Conservation (phyloP, 2,113 vertebrate species). For the Chionodraco myersi region DNA sequence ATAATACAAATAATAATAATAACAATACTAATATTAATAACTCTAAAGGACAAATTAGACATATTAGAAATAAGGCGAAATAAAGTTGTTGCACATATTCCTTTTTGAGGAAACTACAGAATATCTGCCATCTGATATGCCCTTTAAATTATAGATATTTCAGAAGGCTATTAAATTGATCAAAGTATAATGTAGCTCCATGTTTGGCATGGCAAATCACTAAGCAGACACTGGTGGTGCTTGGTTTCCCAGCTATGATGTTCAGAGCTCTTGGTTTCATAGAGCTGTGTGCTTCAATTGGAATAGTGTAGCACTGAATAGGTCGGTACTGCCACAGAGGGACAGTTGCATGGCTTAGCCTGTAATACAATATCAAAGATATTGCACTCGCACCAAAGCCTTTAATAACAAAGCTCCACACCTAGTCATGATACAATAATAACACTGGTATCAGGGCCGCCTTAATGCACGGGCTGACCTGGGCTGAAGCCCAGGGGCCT, state of each 20-base stretch:
- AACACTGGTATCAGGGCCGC: conserved; percentile 17
- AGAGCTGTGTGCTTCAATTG: conserved; percentile 43
- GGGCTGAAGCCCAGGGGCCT: too few species aligned
- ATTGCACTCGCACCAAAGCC: conserved; percentile 57
- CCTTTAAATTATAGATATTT: conserved; percentile 46
- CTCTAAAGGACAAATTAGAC: neutral
- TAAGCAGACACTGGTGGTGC: conserved; percentile 48
- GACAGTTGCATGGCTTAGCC: conserved; percentile 51
- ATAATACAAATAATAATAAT: neutral
- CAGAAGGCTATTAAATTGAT: conserved; percentile 51
- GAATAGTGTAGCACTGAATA: conserved; percentile 49
- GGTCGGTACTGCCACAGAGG: conserved; percentile 59
- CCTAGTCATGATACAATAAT: conserved; percentile 67
- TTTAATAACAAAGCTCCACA: conserved; percentile 64
- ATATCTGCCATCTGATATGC: conserved; percentile 40
- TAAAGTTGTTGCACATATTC: neutral
- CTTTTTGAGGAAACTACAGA: conserved; percentile 20
- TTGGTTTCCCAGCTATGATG: conserved; percentile 71
- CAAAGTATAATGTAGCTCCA: conserved; percentile 47
- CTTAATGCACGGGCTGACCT: too few species aligned
- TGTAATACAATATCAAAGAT: conserved; percentile 74
- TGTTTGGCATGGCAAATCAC: conserved; percentile 53
- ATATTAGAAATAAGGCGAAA: conserved; percentile 1
- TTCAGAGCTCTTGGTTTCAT: conserved; percentile 63
- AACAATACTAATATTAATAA: too few species aligned